Base-by-base conservation (phyloP, 2,113 vertebrate genomes). In the Sinocyclocheilus rhinocerous region DNA sequence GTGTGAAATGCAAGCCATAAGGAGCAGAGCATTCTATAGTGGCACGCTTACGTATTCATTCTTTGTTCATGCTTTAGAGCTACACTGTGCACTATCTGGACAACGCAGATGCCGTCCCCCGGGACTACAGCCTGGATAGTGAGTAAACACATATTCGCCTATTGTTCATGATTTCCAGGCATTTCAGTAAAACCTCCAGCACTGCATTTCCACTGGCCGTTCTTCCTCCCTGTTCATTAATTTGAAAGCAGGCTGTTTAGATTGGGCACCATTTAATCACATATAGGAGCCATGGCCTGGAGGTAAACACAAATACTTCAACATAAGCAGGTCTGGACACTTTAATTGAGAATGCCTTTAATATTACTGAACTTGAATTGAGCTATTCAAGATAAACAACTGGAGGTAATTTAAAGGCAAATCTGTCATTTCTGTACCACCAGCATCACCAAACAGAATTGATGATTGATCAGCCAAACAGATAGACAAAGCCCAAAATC, bases 141-240 rank as follows among this genome's bases (percentile, higher is more conserved):
- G 82, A 84, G 82, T 73, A 84, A 84, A 84, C 82, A 84, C 69
- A 84, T 59, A 82, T 29, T 84, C 50, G 22, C 20, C 33, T 39
- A 59, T 84, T 84, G 82, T 84, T 84, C 69, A 15, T 39, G 69
- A 84, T 75, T 84, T 80, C 57, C 77, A 80, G 77, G 52, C 77
- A 63, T 80, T 80, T 84, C 69, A 57, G 67, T 33, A 42, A 59
- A 84, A 73, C 12, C 69, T 36, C 10, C 45, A 33, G 26, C 11
- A 6, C 81, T 75, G 69, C 82, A 73, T 73, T 84, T 84, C 10
- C 50, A 59, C 33, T 63, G 77, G 33, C 77, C 33, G 3, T 39
- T 42, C 33, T 11, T 80, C 8, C 48, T 59, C 69, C 20, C 3
- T 4, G 33, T 70, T 59, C 67, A 57, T 73, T 73, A 29, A 59